Conservation (phyloP, 1,140 invertebrate genomes). For the Drosophila nasuta region DNA sequence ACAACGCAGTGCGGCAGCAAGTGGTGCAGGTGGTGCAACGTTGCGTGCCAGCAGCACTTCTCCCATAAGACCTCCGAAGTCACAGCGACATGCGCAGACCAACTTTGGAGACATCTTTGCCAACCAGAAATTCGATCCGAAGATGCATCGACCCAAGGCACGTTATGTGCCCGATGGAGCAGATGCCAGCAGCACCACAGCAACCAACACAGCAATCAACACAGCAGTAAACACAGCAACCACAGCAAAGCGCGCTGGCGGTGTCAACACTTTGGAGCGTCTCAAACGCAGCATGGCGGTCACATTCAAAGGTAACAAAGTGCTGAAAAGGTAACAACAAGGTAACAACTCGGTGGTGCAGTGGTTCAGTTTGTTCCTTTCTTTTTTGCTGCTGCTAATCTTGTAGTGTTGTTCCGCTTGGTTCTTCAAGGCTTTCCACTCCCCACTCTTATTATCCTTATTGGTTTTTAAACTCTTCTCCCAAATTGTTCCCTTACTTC, state of each 20-base stretch:
- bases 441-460: slow-evolving; percentile 10
- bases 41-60: slow-evolving; percentile 66
- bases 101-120: slow-evolving; percentile 87
- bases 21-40: slow-evolving; percentile 12
- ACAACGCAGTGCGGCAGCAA: neutral
- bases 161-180: slow-evolving; percentile 89
- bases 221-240: neutral
- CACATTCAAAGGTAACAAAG: slow-evolving; percentile 78
- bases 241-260: slow-evolving; percentile 7
- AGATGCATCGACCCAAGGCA: slow-evolving; percentile 90
- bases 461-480: slow-evolving; percentile 45
- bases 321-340: neutral
- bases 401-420: slow-evolving; percentile 51
- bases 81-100: slow-evolving; percentile 73
- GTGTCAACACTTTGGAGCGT: slow-evolving; percentile 42
- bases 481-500: slow-evolving; percentile 54
- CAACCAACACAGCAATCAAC: slow-evolving; percentile 1
- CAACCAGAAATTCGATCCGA: slow-evolving; percentile 90
- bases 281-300: slow-evolving; percentile 68
- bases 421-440: slow-evolving; percentile 6
- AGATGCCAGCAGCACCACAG: slow-evolving; percentile 30
- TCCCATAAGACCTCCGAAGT: slow-evolving; percentile 60
- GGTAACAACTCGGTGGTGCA: slow-evolving; percentile 22
- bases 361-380: neutral
- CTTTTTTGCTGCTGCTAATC: slow-evolving; percentile 46